A percentile compares a stretch with the other conserved stretches of the same genome.
These are phyloP conservation scores for Nomada fabriciana DNA, from an alignment of 2,888 invertebrate genomes.

Conservation along the genomic window DNA sequence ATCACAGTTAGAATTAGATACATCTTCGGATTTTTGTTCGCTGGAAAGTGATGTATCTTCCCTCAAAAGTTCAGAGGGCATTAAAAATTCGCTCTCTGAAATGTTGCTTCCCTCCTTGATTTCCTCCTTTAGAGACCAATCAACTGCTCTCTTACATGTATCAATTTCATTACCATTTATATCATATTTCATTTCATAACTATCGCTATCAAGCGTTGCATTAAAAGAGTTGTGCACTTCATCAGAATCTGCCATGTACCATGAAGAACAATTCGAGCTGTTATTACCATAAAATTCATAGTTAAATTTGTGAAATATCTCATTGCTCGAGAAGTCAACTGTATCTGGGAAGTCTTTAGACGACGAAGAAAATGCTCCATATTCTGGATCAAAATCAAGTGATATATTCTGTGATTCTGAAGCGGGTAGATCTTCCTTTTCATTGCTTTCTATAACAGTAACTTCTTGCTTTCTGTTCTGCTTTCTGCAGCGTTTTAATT, in stretches of 20 bases:
- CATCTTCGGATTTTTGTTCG: neutral
- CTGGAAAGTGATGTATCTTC: neutral
- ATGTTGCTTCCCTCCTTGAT: neutral
- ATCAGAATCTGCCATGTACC: neutral
- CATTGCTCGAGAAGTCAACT: slow-evolving; percentile 50
- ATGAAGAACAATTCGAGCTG: slow-evolving; percentile 3
- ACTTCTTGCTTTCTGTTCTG: neutral
- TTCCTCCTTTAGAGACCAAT: neutral
- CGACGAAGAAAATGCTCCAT: neutral
- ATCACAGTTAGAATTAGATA: slow-evolving; percentile 16
- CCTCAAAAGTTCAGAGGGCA: neutral
- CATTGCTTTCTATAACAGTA: neutral
- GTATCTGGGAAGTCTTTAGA: slow-evolving; percentile 4
- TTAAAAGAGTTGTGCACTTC: neutral
- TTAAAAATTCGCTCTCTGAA: neutral
- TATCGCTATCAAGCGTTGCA: neutral
- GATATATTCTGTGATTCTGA: neutral
- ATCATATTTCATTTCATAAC: slow-evolving; percentile 14
- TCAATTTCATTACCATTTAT: slow-evolving; percentile 43
- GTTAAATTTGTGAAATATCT: slow-evolving; percentile 36
- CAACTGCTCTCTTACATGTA: neutral
- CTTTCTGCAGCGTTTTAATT: neutral
- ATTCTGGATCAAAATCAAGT: neutral
- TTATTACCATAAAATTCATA: slow-evolving; percentile 18
- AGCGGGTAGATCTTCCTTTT: neutral